Percentiles rank a stretch among this genome's conserved stretches.
Evolutionary conservation across 2,797 vertebrate species (phyloP).

Genomic region (Semaprochilodus insignis): DNA sequence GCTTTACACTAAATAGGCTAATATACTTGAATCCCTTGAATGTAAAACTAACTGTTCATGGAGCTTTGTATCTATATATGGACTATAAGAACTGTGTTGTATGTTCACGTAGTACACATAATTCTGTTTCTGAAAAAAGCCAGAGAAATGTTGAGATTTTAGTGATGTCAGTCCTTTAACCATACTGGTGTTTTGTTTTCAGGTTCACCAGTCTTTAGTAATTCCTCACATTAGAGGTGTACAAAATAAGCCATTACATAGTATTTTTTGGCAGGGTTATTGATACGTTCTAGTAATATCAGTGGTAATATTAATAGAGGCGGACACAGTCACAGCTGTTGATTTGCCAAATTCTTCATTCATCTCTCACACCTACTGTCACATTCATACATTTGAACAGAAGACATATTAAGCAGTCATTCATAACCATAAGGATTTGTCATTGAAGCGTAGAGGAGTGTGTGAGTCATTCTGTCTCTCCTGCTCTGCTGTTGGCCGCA

Average conservation of each 20-base stretch:
- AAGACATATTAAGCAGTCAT: constrained; percentile 37
- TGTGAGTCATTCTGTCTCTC: constrained; percentile 32
- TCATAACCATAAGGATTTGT: constrained; percentile 47
- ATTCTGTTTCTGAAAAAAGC: too few relatives aligned
- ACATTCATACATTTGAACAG: constrained; percentile 34
- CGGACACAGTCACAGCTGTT: not conserved
- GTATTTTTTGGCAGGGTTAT: not conserved
- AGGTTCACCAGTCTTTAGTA: not conserved
- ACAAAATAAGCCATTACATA: too few relatives aligned
- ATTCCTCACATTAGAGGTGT: not conserved
- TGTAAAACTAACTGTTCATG: too few relatives aligned
- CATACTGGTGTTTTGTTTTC: not conserved
- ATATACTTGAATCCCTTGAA: too few relatives aligned
- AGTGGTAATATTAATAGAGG: not conserved
- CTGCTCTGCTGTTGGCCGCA: constrained; percentile 18
- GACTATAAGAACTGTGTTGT: too few relatives aligned
- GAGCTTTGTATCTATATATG: too few relatives aligned
- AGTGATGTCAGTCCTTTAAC: not conserved
- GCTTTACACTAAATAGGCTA: too few relatives aligned
- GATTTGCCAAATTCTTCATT: constrained; percentile 7
- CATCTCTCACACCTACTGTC: constrained; percentile 38
- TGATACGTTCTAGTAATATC: not conserved
- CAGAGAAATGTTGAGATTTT: not conserved
- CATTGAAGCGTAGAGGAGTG: constrained; percentile 33
- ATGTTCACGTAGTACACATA: too few relatives aligned